Conservation (phyloP, 2,113 vertebrate species). For the Formicarius rufipectus region DNA sequence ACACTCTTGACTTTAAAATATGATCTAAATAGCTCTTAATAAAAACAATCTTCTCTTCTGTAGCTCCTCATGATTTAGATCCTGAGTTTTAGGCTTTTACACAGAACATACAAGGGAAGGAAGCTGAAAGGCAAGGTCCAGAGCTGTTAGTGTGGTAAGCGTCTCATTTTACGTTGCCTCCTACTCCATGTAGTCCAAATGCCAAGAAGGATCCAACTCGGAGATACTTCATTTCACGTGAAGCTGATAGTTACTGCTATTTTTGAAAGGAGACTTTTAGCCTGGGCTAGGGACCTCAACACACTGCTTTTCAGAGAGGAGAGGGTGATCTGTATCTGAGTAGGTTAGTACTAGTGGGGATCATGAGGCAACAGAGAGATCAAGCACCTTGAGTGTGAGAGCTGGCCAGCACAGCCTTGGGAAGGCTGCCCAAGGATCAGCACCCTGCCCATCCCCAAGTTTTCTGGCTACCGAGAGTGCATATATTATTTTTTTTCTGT, state of each 20-base stretch:
- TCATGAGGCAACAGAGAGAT: not conserved
- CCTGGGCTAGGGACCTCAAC: not conserved
- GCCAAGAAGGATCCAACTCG: not conserved
- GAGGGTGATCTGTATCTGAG: not conserved
- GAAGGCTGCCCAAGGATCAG: not conserved
- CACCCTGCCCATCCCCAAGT: not conserved
- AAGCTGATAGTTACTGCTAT: not conserved
- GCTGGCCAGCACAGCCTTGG: too few species aligned
- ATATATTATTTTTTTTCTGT: too few species aligned
- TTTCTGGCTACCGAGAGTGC: not conserved
- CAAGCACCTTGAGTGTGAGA: accelerated
- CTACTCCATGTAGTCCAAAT: not conserved
- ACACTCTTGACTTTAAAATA: not conserved
- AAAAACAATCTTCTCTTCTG: not conserved
- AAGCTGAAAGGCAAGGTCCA: not conserved
- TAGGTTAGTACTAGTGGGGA: not conserved
- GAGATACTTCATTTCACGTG: not conserved
- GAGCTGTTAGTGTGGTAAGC: not conserved
- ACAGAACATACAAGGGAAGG: not conserved
- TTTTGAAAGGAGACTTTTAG: not conserved
- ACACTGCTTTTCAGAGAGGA: not conserved
- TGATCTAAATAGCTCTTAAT: not conserved
- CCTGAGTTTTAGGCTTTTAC: not conserved
- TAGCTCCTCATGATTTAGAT: not conserved
- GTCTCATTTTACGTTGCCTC: not conserved